Percentiles rank a stretch among this genome's conserved stretches.
Conservation (phyloP, 2,797 vertebrate species). For the Myotis planiceps region DNA sequence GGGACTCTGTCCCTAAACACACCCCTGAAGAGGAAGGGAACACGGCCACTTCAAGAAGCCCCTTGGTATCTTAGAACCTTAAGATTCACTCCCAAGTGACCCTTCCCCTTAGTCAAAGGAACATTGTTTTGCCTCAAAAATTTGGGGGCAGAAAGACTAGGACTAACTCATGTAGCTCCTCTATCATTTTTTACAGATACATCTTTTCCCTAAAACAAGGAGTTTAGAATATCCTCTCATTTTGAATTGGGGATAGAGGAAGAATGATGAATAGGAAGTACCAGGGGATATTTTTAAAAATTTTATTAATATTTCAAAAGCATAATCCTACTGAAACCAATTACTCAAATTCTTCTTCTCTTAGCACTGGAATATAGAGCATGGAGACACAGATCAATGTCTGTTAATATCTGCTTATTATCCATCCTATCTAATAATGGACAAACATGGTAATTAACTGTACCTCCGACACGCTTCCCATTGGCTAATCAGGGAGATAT, state of each 20-base stretch:
- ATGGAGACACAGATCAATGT: not conserved
- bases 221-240: not conserved
- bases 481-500: no score
- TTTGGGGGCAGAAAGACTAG: not conserved
- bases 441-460: no score
- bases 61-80: not conserved
- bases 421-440: no score
- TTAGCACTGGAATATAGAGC: not conserved
- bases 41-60: no score
- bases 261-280: not conserved
- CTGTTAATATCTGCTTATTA: not conserved
- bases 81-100: not conserved
- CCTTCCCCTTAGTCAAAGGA: not conserved
- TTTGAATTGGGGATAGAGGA: not conserved
- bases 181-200: not conserved
- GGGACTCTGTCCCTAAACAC: not conserved
- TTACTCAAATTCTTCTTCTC: not conserved
- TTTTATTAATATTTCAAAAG: constrained; percentile 44
- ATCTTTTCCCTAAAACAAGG: not conserved
- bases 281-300: not conserved
- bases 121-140: not conserved
- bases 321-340: constrained; percentile 19
- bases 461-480: no score
- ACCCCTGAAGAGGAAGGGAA: not conserved
- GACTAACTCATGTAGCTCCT: not conserved